Evolutionary conservation across 2,888 invertebrate species (phyloP).

Genomic region (Tipula helvola): DNA sequence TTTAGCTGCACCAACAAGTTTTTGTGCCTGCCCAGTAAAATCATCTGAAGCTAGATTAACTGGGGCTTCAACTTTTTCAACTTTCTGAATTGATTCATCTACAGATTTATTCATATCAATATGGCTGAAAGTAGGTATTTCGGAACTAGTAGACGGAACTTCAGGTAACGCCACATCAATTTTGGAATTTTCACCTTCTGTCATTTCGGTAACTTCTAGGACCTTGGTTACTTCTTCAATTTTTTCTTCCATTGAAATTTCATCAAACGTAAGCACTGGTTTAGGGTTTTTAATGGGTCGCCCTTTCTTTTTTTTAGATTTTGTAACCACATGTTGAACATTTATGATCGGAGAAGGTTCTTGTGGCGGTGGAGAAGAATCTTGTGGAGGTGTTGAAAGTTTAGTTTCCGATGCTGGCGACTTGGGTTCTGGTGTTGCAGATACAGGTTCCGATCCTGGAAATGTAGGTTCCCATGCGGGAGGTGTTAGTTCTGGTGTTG

Average conservation of each 20-base stretch:
- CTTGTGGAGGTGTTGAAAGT: too few species aligned
- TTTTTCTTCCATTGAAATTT: not conserved
- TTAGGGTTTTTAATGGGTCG: not conserved
- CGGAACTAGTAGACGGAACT: not conserved
- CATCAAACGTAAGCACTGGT: not conserved
- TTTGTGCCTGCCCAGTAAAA: not conserved
- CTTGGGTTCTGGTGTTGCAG: too few species aligned
- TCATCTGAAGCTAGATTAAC: not conserved
- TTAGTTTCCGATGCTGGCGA: too few species aligned
- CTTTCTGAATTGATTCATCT: not conserved
- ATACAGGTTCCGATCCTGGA: too few species aligned
- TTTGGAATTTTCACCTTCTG: not conserved
- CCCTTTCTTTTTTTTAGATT: not conserved
- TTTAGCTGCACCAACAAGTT: constrained; percentile 16
- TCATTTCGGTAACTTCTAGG: not conserved
- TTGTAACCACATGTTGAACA: not conserved
- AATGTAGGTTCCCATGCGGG: too few species aligned
- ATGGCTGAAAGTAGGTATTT: not conserved
- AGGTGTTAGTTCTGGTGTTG: not conserved
- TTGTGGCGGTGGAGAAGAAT: not conserved
- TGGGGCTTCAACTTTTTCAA: not conserved
- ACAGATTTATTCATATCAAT: not conserved
- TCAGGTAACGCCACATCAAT: not conserved
- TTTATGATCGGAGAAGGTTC: not conserved
- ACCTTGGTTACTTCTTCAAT: not conserved